Percentiles rank a stretch among this genome's conserved stretches.
These are phyloP conservation scores for Gortyna flavago DNA, from an alignment of 2,888 invertebrate species.

Conservation along the genomic window DNA sequence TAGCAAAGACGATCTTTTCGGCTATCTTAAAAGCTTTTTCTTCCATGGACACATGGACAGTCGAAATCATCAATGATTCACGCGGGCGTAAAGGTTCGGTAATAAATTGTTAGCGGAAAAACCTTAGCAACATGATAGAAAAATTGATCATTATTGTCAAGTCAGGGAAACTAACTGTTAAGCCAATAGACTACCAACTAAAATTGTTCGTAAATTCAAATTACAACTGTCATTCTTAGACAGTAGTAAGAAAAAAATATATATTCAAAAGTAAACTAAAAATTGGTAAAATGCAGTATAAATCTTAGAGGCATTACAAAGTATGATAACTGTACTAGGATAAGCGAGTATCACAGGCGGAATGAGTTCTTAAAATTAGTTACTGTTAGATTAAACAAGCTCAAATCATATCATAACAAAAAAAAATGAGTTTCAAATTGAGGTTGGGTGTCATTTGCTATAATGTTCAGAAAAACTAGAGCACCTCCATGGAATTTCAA, in stretches of 20 bases:
- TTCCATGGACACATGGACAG: neutral
- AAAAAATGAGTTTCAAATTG: no score
- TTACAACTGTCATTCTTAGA: neutral
- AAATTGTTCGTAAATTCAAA: neutral
- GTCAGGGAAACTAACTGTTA: neutral
- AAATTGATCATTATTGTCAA: neutral
- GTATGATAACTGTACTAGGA: neutral
- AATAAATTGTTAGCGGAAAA: no score
- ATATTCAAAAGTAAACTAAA: no score
- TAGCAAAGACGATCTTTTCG: neutral
- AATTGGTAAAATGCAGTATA: neutral
- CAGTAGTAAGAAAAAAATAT: neutral
- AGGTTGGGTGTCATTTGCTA: no score
- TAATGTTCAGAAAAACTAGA: neutral
- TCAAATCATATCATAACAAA: neutral
- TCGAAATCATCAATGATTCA: neutral
- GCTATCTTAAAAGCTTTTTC: neutral
- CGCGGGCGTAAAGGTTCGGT: neutral
- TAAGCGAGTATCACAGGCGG: neutral
- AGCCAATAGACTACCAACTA: neutral
- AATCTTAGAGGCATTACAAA: no score
- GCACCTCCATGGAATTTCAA: accelerated
- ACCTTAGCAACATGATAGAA: neutral
- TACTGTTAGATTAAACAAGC: neutral
- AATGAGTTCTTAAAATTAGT: neutral